Evolutionary conservation across 2,888 invertebrate species (phyloP).

Genomic region (Chrysomela aeneicollis): DNA sequence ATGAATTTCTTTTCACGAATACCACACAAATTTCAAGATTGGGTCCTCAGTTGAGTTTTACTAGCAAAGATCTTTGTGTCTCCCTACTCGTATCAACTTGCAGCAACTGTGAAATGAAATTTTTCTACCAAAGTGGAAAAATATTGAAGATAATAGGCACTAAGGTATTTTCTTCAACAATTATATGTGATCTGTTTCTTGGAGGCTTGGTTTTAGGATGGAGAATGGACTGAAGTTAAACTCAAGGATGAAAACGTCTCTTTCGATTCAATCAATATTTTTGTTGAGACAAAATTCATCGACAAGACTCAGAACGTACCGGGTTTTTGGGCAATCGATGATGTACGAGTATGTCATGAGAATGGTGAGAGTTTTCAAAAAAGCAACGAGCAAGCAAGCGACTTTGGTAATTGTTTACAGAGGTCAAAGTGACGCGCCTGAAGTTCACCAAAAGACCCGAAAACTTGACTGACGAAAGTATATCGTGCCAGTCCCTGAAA

Average conservation of each 20-base stretch:
- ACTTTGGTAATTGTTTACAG: slow-evolving; percentile 36
- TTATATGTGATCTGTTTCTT: too few relatives aligned
- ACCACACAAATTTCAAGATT: slow-evolving; percentile 49
- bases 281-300: slow-evolving; percentile 52
- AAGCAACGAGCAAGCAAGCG: not conserved
- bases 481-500: slow-evolving; percentile 50
- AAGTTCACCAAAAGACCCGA: slow-evolving; percentile 39
- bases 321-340: slow-evolving; percentile 57
- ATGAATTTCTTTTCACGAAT: slow-evolving; percentile 54
- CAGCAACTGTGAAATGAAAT: slow-evolving; percentile 51
- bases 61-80: slow-evolving; percentile 52
- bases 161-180: slow-evolving; percentile 18
- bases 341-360: slow-evolving; percentile 55
- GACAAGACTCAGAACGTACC: slow-evolving; percentile 36
- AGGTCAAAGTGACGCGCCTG: slow-evolving; percentile 50
- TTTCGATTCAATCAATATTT: slow-evolving; percentile 50
- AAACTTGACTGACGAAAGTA: slow-evolving; percentile 37
- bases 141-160: slow-evolving; percentile 44
- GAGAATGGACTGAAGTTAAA: slow-evolving; percentile 53
- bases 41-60: slow-evolving; percentile 50
- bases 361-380: slow-evolving; percentile 47
- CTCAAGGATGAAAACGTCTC: slow-evolving; percentile 51
- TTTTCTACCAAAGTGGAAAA: slow-evolving; percentile 48
- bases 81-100: slow-evolving; percentile 53
- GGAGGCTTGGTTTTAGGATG: slow-evolving; percentile 40